phyloP scores from a whole-genome alignment of 64 coral and sea anemone species.

The Montipora foliosa region DNA sequence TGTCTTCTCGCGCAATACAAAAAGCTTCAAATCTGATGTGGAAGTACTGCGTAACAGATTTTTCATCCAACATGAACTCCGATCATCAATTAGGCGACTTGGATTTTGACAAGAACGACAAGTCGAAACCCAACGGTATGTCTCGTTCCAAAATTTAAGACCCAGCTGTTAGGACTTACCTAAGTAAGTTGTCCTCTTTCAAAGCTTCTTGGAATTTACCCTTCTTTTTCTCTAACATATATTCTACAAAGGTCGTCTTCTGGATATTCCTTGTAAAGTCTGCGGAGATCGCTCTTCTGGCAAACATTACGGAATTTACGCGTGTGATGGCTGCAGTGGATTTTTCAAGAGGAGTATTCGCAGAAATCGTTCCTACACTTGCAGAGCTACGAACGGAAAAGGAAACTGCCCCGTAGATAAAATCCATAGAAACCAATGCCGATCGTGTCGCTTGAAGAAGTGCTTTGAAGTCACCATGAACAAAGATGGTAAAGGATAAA shows the following conservation, averaged over 20 bases:
- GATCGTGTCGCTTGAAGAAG: constrained; percentile 88
- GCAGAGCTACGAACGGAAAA: constrained; percentile 81
- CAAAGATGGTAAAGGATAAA: constrained; percentile 86
- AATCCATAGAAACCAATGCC: constrained; percentile 96
- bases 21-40: not conserved
- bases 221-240: not conserved
- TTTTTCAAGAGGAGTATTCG: constrained; percentile 99
- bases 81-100: constrained; percentile 56
- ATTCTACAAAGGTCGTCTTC: constrained; percentile 63
- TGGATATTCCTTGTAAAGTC: constrained; percentile 95
- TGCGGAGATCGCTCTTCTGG: constrained; percentile 95
- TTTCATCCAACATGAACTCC: constrained; percentile 62
- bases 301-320: constrained; percentile 98
- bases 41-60: not conserved
- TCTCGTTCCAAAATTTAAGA: constrained; percentile 15
- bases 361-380: constrained; percentile 88
- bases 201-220: not conserved
- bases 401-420: constrained; percentile 98
- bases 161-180: not conserved
- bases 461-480: constrained; percentile 99
- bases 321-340: constrained; percentile 95
- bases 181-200: not conserved
- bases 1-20: not conserved
- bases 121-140: constrained; percentile 47
- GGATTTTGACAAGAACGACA: constrained; percentile 20